Evolutionary conservation across 2,113 vertebrate genomes (phyloP).

Genomic region (Peucedramus taeniatus): DNA sequence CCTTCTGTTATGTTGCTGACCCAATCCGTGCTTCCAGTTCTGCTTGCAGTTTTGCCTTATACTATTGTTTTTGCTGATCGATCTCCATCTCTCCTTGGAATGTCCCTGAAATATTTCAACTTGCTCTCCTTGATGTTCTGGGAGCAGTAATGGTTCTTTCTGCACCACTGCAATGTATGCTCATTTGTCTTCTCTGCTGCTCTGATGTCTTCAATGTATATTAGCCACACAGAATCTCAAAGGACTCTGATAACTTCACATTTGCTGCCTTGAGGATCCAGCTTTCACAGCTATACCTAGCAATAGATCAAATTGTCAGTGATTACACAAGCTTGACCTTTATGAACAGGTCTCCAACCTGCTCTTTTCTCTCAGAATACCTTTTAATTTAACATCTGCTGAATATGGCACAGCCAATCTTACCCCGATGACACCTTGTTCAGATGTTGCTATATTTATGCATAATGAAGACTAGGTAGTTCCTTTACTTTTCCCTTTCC

Average conservation of each 20-base stretch:
- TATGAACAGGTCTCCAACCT: conserved; percentile 20
- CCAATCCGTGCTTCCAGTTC: not conserved
- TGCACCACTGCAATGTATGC: not conserved
- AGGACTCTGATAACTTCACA: conserved; percentile 35
- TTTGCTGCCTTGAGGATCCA: conserved; percentile 33
- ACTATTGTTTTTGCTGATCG: conserved; percentile 32
- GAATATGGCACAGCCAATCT: not conserved
- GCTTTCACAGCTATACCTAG: not conserved
- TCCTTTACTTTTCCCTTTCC: not conserved
- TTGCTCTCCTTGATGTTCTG: conserved; percentile 17
- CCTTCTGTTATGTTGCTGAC: not conserved
- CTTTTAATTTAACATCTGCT: conserved; percentile 36
- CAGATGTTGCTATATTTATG: not conserved
- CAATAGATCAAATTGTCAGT: conserved; percentile 52
- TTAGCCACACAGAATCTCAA: conserved; percentile 27
- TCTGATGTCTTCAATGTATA: conserved; percentile 1
- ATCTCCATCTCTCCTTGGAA: conserved; percentile 56
- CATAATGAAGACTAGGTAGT: not conserved
- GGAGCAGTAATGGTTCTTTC: conserved; percentile 44
- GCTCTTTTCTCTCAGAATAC: conserved; percentile 13
- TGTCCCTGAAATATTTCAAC: conserved; percentile 55
- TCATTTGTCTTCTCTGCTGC: conserved; percentile 42
- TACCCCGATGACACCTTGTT: not conserved
- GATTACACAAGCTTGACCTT: conserved; percentile 50
- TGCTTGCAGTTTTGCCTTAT: not conserved